These are phyloP conservation scores for Triplophysa rosa DNA, from an alignment of 2,113 vertebrate genomes.

Conservation along the genomic window DNA sequence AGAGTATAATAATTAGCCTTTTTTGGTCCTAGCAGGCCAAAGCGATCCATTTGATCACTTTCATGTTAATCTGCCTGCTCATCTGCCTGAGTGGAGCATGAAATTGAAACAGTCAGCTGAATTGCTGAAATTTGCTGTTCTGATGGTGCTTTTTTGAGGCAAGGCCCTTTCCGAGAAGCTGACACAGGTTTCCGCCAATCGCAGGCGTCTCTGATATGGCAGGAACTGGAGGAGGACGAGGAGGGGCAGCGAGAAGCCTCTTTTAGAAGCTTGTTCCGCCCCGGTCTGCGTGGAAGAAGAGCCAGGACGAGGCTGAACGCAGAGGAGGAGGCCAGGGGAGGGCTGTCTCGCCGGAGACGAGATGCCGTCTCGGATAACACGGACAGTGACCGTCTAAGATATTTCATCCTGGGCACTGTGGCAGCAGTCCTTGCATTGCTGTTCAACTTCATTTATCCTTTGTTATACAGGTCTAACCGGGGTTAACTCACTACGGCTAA, in stretches of 20 bases:
- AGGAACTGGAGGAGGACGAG: slow-evolving; percentile 97
- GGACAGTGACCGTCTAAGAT: slow-evolving; percentile 85
- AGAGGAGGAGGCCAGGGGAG: slow-evolving; percentile 51
- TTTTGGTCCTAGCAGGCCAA: no score
- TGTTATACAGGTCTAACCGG: slow-evolving; percentile 81
- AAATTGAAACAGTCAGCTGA: slow-evolving; percentile 1
- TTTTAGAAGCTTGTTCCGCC: slow-evolving; percentile 69
- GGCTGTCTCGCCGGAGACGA: slow-evolving; percentile 65
- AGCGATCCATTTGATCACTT: not conserved
- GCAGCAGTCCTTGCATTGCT: slow-evolving; percentile 87
- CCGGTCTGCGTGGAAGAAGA: slow-evolving; percentile 67
- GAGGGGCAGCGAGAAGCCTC: slow-evolving; percentile 67
- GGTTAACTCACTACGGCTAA: slow-evolving; percentile 57
- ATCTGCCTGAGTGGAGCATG: not conserved
- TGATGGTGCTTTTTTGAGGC: slow-evolving; percentile 55
- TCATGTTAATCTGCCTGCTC: not conserved
- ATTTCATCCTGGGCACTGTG: slow-evolving; percentile 88
- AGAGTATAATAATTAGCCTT: no score
- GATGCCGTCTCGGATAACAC: slow-evolving; percentile 74
- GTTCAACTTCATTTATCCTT: slow-evolving; percentile 87
- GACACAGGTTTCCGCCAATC: slow-evolving; percentile 97
- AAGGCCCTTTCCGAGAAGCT: slow-evolving; percentile 79
- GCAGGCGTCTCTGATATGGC: slow-evolving; percentile 99
- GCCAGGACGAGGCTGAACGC: slow-evolving; percentile 61
- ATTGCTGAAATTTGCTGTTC: not conserved